Evolutionary conservation across 2,888 invertebrate species (phyloP).

Genomic region (Drosophila demipolita): DNA sequence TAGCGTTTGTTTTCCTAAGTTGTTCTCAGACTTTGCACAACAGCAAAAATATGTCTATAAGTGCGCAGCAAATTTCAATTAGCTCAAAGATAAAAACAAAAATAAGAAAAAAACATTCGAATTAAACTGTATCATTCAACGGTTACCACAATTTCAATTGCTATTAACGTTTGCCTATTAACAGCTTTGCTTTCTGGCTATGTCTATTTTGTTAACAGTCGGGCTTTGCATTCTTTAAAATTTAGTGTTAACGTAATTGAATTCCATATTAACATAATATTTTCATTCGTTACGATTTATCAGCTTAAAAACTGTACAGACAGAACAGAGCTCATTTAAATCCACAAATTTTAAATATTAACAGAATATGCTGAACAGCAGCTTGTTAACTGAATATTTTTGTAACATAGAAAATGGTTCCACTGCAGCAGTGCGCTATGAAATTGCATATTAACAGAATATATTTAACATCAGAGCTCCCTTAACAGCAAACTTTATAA

Average conservation of each 20-base stretch:
- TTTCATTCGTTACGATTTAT: too few species aligned
- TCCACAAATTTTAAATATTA: background rate
- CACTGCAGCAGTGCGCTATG: too few species aligned
- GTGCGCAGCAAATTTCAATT: constrained; percentile 57
- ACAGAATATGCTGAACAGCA: too few species aligned
- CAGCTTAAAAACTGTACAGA: background rate
- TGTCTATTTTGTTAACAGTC: background rate
- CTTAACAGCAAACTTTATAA: background rate
- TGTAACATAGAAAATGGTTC: too few species aligned
- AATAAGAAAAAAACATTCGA: constrained; percentile 44
- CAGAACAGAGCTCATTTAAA: background rate
- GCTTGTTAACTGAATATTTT: too few species aligned
- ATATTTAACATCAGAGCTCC: background rate
- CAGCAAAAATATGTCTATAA: constrained; percentile 31
- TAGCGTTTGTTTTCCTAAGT: constrained; percentile 56
- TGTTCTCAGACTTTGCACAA: constrained; percentile 32
- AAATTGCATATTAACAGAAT: background rate
- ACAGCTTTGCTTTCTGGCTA: background rate
- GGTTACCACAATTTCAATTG: background rate
- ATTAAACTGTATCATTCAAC: constrained; percentile 37
- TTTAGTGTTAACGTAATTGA: background rate
- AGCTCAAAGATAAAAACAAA: constrained; percentile 12
- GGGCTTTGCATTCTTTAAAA: background rate
- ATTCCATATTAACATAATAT: background rate
- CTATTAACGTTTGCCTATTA: background rate